phyloP scores from a whole-genome alignment of 2,797 vertebrate species.

The Distichodus sexfasciatus region DNA sequence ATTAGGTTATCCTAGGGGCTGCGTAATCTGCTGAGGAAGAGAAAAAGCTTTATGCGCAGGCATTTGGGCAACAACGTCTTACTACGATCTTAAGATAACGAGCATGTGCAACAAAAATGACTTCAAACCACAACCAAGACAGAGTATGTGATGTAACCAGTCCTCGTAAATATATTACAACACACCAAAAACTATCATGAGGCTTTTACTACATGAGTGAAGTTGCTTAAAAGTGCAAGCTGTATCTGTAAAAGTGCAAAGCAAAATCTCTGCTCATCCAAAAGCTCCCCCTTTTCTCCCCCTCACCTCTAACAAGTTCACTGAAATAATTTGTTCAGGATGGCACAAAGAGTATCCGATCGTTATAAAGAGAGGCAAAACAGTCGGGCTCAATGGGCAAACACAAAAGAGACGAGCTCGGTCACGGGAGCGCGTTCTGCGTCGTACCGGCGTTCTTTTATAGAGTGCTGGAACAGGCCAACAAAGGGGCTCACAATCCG shows the following conservation, averaged over 20 bases:
- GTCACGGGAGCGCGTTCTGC: conserved; percentile 59
- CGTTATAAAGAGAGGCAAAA: conserved; percentile 41
- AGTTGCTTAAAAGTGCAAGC: too few relatives aligned
- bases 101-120: neutral
- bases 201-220: too few relatives aligned
- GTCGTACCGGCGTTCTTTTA: conserved; percentile 68
- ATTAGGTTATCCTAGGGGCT: neutral
- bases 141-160: neutral
- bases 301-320: conserved; percentile 45
- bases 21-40: neutral
- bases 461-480: conserved; percentile 58
- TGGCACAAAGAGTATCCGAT: conserved; percentile 43
- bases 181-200: too few relatives aligned
- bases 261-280: neutral
- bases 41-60: neutral
- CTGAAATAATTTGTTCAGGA: conserved; percentile 54
- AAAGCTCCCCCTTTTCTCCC: conserved; percentile 16
- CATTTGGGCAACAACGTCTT: neutral
- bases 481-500: conserved; percentile 65
- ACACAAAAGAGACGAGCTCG: conserved; percentile 62
- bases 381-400: conserved; percentile 62
- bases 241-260: too few relatives aligned
- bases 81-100: neutral
- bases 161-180: too few relatives aligned
- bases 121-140: neutral